Evolutionary conservation across 2,888 invertebrate species (phyloP), one percentile per base, ranked within the genome.

Genomic region (Lasioglossum calceatum): DNA sequence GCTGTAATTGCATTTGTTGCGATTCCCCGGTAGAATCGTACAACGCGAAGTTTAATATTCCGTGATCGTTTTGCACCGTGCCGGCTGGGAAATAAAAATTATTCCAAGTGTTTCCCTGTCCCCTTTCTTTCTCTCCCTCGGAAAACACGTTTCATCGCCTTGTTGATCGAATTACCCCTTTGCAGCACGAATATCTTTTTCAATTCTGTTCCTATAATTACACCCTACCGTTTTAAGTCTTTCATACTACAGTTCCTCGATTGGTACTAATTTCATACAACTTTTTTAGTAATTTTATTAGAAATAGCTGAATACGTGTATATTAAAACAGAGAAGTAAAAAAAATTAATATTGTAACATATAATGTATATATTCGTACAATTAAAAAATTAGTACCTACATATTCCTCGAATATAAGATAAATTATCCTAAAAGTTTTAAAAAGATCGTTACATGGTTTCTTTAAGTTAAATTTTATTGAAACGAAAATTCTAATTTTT

Each of bases 1-100:
- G 84, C 86, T 79, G 84, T 89, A 89, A 90, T 90, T 90, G 86
- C 90, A 83, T 86, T 90, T 86, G 84, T 89, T 83, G 73, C 82
- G 64, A 88, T 76, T 81, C 72, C 77, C 54, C 81, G 67, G 75
- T 75, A 44, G 74, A 67, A 86, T 85, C 79, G 77, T 82, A 54
- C 72, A 50, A 73, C 36, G 77, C n/a, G 67, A 36, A 27, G 70
- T 82, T 88, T 84, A 87, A 85, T 83, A 84, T 39, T 71, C 42
- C 78, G n/a, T 32, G 78, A 81, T 77, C 73, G 58, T 54, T 50
- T 44, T n/a, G 4, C 50, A 12, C 71, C 64, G 54, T 8, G 47
- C 58, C 32, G 7, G 0, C n/a, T 3, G 14, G 16, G 1, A 19
- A n/a, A 32, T n/a, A 42, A 72, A 27, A n/a, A 81, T 36, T 32